Evolutionary conservation across 2,888 invertebrate species (phyloP), one percentile per base, ranked within the genome.

Genomic region (Stramonita haemastoma): DNA sequence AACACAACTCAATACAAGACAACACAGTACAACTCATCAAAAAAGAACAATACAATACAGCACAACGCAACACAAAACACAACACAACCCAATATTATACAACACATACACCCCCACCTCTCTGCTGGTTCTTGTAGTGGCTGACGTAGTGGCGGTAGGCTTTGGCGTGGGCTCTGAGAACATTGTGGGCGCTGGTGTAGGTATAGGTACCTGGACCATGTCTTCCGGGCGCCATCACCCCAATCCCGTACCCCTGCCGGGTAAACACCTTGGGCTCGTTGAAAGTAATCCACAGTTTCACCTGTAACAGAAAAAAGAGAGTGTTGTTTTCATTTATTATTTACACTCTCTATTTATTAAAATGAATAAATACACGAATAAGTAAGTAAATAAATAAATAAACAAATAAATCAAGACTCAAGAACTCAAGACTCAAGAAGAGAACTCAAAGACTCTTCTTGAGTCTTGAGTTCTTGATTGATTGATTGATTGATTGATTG

Each of bases 231-330:
- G 95, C 94, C 83, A 90, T 90, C 13, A 56, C 89, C 11, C 93
- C 94, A 26, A 87, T 86, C 17, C 94, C 94, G 90, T 95, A 94
- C 0, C 94, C 94, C 0, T 89, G 87, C 85, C 90, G 90, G 0
- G 93, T 90, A 8, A 93, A 88, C 6, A 91, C 93, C 81, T 89
- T 96, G 5, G 98, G 98, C 94, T 98, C 98, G 94, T 98, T 98
- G 91, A 98, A 97, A 0, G 98, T 98, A 26, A 97, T 97, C 98
- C 98, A 98, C 85, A 96, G 96, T 94, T 97, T 94, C 13, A 95
- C 94, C 95, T 95, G 46, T 8, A n/a, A 66, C 66, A 26, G 66
- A 66, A 13, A 66, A 73, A 29, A 29, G 6, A 73, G 26, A 73
- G 26, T n/a, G n/a, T n/a, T n/a, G n/a, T n/a, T n/a, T n/a, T n/a